A percentile compares a stretch with the other conserved stretches of the same genome.
Conservation (phyloP, 2,797 vertebrate species). For the Menidia menidia region DNA sequence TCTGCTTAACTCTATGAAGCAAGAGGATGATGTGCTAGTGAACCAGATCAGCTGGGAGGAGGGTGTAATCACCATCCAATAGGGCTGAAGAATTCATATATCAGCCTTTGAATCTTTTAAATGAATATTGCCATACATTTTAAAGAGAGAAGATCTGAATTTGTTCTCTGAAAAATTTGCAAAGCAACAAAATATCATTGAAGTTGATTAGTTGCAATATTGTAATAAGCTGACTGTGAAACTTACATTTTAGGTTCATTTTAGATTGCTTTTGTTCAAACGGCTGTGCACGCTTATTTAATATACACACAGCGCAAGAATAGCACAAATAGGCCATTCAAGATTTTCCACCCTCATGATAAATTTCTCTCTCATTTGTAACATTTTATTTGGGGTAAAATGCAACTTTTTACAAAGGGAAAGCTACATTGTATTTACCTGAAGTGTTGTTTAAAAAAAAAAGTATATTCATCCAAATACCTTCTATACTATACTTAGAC, state of each 20-base stretch:
- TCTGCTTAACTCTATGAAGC: conserved; percentile 80
- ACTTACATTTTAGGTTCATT: neutral
- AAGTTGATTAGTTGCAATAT: conserved; percentile 18
- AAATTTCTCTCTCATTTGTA: neutral
- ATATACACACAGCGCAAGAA: conserved; percentile 7
- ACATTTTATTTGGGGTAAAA: too few relatives aligned
- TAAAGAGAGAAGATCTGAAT: neutral
- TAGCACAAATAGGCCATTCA: neutral
- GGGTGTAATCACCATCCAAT: conserved; percentile 66
- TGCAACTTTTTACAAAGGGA: too few relatives aligned
- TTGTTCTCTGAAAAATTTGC: conserved; percentile 10
- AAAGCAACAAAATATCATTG: conserved; percentile 13
- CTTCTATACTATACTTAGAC: too few relatives aligned
- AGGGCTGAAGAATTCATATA: conserved; percentile 22
- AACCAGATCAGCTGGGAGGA: conserved; percentile 80
- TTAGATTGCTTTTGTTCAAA: conserved; percentile 13
- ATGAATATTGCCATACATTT: conserved; percentile 1
- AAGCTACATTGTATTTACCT: too few relatives aligned
- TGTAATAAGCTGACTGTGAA: neutral
- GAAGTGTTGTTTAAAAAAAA: too few relatives aligned
- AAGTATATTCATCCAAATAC: too few relatives aligned
- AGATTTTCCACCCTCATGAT: neutral
- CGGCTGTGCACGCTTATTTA: neutral
- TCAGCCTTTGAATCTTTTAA: conserved; percentile 20
- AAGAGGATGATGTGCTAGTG: conserved; percentile 77